These are phyloP conservation scores for Sciaenops ocellatus DNA, from an alignment of 2,797 vertebrate genomes.

Conservation along the genomic window DNA sequence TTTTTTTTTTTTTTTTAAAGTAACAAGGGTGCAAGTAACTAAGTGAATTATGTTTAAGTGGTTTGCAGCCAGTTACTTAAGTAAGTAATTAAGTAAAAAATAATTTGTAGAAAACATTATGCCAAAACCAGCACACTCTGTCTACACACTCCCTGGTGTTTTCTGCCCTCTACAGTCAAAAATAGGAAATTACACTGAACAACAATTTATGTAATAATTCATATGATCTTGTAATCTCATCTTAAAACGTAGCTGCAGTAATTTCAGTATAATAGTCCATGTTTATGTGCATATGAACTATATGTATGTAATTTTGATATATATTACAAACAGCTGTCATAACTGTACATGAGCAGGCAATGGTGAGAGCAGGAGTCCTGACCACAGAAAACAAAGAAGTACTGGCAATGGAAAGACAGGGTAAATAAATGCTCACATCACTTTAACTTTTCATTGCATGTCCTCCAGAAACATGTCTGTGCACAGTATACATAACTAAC, in stretches of 20 bases:
- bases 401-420: slow-evolving; percentile 37
- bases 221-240: background rate
- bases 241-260: background rate
- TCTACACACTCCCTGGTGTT: background rate
- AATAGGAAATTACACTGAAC: slow-evolving; percentile 3
- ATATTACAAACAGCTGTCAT: background rate
- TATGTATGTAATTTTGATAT: slow-evolving; percentile 13
- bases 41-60: background rate
- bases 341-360: slow-evolving; percentile 49
- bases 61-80: background rate
- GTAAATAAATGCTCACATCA: background rate
- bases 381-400: slow-evolving; percentile 14
- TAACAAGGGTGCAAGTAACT: background rate
- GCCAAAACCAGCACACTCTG: background rate
- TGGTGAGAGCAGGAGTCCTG: slow-evolving; percentile 58
- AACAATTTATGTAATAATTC: background rate
- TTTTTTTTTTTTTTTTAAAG: background rate
- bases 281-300: background rate
- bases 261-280: background rate
- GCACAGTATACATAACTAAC: background rate
- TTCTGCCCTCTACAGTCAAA: slow-evolving; percentile 23
- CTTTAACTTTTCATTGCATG: background rate
- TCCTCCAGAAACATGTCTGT: background rate
- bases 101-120: background rate
- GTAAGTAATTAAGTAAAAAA: background rate